These are phyloP conservation scores for Tetheella fluctuosa DNA, from an alignment of 2,888 invertebrate species.

Conservation along the genomic window DNA sequence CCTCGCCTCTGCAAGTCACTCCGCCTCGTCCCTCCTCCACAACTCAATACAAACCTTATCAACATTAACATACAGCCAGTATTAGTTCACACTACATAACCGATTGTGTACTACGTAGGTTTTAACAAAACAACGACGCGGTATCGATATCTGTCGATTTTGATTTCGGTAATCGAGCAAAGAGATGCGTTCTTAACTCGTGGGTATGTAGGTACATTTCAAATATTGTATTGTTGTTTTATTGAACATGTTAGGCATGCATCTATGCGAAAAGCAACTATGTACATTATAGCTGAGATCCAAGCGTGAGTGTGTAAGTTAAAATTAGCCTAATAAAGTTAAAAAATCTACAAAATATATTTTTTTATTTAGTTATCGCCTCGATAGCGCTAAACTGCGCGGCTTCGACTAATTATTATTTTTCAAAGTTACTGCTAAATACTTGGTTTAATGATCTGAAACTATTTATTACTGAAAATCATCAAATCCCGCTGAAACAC, in stretches of 20 bases:
- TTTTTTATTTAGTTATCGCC: too few species aligned
- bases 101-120: constrained; percentile 41
- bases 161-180: constrained; percentile 67
- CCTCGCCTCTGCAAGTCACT: constrained; percentile 77
- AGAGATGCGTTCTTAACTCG: constrained; percentile 30
- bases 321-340: too few species aligned
- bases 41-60: constrained; percentile 29
- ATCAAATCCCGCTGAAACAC: too few species aligned
- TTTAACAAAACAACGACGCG: constrained; percentile 57
- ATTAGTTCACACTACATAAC: constrained; percentile 18
- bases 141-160: constrained; percentile 72
- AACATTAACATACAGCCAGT: constrained; percentile 23
- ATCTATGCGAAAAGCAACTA: background rate
- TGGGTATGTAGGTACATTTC: constrained; percentile 9
- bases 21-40: constrained; percentile 28
- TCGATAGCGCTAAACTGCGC: too few species aligned
- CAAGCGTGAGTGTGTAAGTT: too few species aligned
- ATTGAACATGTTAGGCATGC: background rate
- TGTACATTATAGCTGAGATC: too few species aligned
- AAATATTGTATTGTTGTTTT: constrained; percentile 19
- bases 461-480: too few species aligned
- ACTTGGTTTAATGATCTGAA: too few species aligned
- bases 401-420: too few species aligned
- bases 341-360: too few species aligned
- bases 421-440: too few species aligned